Base-by-base conservation (phyloP, 2,888 invertebrate genomes). In the Poecilus cupreus region DNA sequence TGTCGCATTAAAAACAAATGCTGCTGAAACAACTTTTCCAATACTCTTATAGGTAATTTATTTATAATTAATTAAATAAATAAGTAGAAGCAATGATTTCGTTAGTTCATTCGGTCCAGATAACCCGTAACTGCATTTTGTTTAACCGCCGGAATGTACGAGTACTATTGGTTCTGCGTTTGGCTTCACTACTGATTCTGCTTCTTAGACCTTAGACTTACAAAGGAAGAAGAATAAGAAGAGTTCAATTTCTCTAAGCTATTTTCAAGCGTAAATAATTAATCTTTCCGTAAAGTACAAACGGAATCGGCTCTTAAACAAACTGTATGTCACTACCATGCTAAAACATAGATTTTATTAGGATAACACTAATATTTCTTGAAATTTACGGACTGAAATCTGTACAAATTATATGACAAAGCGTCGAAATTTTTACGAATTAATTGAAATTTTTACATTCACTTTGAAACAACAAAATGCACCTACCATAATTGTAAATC, bases 81-180 rank as follows among this genome's bases (percentile, higher is more conserved):
- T 54, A 54, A 54, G 18, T 54, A 22, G 54, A 24, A 26, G 60
- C 22, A 60, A 60, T 60, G 26, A 54, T 54, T 20, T 54, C 54
- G 10, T n/a, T 60, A 26, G 26, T 22, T 60, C 13, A 24, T 60
- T 60, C 22, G 1, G n/a, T 60, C 5, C 11, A 60, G 24, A 13
- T 60, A 60, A 26, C 20, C 18, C 26, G 60, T 60, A 60, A 60
- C 13, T n/a, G 60, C 60, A 60, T 26, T 60, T 60, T 60, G 26
- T 26, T 60, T 22, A 6, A 60, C n/a, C n/a, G 24, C 24, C 24
- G 60, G 26, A 54, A 54, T 26, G 26, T 60, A 60, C 24, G n/a
- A 60, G 26, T 60, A 60, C 24, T 26, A 11, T 22, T 24, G 51
- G 51, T 11, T 11, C 20, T 5, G 49, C 16, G 13, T 16, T 49